Conservation (phyloP, 2,113 vertebrate species). For the Alexandromys fortis region DNA sequence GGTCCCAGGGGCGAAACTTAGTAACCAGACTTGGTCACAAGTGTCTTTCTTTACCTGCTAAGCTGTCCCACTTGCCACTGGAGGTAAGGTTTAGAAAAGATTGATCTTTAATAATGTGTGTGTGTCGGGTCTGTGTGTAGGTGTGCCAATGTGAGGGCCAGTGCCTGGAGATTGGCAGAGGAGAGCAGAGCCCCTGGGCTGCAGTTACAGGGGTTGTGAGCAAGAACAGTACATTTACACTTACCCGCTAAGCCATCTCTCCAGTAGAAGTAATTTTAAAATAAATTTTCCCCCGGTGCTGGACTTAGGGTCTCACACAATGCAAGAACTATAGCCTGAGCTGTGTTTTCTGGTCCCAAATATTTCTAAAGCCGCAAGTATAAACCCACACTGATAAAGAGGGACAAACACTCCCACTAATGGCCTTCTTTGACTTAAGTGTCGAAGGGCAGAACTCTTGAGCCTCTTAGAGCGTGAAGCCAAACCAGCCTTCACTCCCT, state of each 20-base stretch:
- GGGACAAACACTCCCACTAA: background rate
- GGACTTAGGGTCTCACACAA: background rate
- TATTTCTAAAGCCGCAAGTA: background rate
- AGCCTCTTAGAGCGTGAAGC: background rate
- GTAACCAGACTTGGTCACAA: background rate
- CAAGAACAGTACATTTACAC: background rate
- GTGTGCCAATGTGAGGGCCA: background rate
- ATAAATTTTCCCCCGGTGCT: background rate
- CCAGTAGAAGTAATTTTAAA: background rate
- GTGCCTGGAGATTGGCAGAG: background rate
- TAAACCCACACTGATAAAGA: background rate
- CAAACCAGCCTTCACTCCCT: background rate
- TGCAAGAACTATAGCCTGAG: background rate
- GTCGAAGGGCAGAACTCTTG: background rate
- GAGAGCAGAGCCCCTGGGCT: background rate
- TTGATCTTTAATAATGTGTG: background rate
- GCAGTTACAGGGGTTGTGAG: too few species aligned
- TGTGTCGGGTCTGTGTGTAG: background rate
- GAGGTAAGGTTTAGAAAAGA: too few species aligned
- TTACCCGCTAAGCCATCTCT: background rate
- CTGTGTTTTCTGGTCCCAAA: background rate
- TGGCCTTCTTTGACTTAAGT: background rate
- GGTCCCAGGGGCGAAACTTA: too few species aligned
- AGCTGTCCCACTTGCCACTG: background rate
- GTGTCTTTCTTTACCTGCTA: background rate